phyloP scores from a whole-genome alignment of 2,113 vertebrate species.

The Hypanus sabinus region DNA sequence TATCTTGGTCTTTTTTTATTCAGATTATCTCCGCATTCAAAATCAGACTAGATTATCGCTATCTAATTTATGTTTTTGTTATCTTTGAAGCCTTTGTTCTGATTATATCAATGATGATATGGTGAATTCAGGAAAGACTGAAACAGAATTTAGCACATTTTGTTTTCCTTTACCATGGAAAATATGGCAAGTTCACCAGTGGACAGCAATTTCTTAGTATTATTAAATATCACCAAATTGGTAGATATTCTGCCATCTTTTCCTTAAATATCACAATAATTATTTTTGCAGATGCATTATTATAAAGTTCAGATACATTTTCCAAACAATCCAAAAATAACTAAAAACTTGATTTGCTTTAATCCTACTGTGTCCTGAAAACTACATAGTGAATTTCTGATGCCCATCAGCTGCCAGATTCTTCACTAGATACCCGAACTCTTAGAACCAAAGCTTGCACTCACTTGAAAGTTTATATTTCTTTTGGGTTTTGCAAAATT shows the following conservation, averaged over 20 bases:
- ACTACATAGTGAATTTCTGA: neutral
- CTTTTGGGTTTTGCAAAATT: neutral
- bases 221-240: neutral
- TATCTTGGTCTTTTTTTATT: too few relatives aligned
- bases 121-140: neutral
- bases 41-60: neutral
- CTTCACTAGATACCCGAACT: neutral
- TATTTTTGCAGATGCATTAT: neutral
- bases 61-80: neutral
- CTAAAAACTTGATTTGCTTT: neutral
- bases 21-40: too few relatives aligned
- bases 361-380: neutral
- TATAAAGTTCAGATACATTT: neutral
- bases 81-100: neutral
- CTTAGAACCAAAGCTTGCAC: neutral
- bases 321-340: neutral
- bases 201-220: neutral
- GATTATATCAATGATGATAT: neutral
- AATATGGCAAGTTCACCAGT: neutral
- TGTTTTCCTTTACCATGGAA: neutral
- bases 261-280: neutral
- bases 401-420: neutral
- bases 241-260: neutral
- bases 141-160: neutral
- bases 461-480: neutral